These are phyloP conservation scores for Jaculus jaculus DNA, from an alignment of 2,113 vertebrate species.

Conservation along the genomic window DNA sequence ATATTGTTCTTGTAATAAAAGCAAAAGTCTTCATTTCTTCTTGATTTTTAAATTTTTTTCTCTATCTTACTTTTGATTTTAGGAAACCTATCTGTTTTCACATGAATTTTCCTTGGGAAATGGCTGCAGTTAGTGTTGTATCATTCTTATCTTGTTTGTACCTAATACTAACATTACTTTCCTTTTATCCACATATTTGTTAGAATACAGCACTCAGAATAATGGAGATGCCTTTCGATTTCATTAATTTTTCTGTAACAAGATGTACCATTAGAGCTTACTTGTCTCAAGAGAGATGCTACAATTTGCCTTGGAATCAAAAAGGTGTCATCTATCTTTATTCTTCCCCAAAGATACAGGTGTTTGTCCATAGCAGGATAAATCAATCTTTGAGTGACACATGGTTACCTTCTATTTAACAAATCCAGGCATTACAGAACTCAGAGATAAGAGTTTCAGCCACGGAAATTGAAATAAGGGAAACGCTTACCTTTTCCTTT, in stretches of 20 bases:
- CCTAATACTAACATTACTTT: not conserved
- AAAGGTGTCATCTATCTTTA: not conserved
- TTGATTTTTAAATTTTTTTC: not conserved
- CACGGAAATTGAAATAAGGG: not conserved
- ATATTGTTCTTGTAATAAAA: not conserved
- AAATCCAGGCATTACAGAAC: not conserved
- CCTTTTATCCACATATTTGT: not conserved
- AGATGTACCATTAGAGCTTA: not conserved
- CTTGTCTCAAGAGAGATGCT: not conserved
- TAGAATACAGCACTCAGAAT: constrained; percentile 10
- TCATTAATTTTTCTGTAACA: not conserved
- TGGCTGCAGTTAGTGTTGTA: not conserved
- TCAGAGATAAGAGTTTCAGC: not conserved
- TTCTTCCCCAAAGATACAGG: not conserved
- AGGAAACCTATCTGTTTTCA: not conserved
- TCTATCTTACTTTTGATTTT: not conserved
- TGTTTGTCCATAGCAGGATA: not conserved
- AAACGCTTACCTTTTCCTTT: not conserved
- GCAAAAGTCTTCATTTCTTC: not conserved
- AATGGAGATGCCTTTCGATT: not conserved
- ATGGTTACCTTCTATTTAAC: not conserved
- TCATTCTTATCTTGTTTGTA: constrained; percentile 5
- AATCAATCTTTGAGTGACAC: not conserved
- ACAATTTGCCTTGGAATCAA: constrained; percentile 5
- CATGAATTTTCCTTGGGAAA: constrained; percentile 1